A percentile compares a stretch with the other conserved stretches of the same genome.
phyloP scores from a whole-genome alignment of 2,888 invertebrate species.

The Ormia ochracea region DNA sequence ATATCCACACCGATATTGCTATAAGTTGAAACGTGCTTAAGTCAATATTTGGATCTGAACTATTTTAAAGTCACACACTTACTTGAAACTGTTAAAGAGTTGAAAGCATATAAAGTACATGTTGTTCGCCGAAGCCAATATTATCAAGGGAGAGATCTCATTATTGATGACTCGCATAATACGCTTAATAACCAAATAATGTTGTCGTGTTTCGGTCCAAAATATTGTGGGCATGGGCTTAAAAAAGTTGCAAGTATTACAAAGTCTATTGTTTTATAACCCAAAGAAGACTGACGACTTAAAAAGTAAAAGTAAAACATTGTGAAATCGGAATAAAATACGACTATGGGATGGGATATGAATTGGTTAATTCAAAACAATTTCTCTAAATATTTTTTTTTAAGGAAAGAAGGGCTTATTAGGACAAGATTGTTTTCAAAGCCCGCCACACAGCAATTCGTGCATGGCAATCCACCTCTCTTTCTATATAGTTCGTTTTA shows the following conservation, averaged over 20 bases:
- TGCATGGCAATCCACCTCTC: no score
- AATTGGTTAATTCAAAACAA: no score
- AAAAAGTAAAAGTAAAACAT: no score
- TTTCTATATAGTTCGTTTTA: no score
- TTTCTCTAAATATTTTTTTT: no score
- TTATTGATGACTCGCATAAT: conserved; percentile 81
- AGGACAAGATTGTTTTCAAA: no score
- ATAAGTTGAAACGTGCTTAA: not conserved
- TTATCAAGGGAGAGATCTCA: conserved; percentile 81
- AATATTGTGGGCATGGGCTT: conserved; percentile 72
- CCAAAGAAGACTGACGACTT: no score
- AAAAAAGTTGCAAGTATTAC: not conserved
- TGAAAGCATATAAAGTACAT: conserved; percentile 87
- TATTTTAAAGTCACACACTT: conserved; percentile 42
- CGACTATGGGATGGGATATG: no score
- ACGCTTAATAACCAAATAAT: conserved; percentile 81
- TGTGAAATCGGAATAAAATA: no score
- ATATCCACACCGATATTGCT: conserved; percentile 73
- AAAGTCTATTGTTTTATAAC: not conserved
- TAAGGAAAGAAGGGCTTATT: no score
- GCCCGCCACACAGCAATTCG: no score
- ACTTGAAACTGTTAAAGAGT: conserved; percentile 79
- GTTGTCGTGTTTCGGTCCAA: conserved; percentile 83
- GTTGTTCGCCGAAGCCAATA: conserved; percentile 83
- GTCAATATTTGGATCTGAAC: not conserved